Percentiles rank a stretch among this genome's conserved stretches.
phyloP scores from a whole-genome alignment of 2,797 vertebrate genomes.

The Manis crassicaudata region DNA sequence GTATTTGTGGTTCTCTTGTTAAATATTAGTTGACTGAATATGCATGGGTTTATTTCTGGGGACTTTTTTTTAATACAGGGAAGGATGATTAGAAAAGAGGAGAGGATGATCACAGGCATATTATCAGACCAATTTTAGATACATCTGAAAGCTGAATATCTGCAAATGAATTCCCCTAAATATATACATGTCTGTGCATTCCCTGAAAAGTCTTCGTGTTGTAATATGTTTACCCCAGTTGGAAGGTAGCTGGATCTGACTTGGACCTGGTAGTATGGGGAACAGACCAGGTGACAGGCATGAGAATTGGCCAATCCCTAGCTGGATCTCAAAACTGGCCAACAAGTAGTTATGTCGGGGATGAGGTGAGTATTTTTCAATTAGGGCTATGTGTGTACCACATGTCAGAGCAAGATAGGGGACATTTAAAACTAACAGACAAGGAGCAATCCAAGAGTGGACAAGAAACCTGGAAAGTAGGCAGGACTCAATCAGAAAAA shows the following conservation, averaged over 20 bases:
- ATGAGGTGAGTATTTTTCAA: neutral
- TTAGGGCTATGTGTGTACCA: neutral
- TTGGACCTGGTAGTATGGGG: neutral
- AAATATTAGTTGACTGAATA: neutral
- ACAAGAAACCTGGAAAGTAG: neutral
- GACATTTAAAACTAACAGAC: conserved; percentile 12
- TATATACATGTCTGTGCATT: neutral
- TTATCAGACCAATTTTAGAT: neutral
- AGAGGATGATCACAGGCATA: neutral
- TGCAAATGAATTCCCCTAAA: neutral
- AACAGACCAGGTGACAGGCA: neutral
- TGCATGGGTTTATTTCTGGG: neutral
- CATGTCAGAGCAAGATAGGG: neutral
- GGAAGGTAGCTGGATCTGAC: neutral
- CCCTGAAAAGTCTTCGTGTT: neutral
- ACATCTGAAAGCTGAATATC: neutral
- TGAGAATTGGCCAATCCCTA: neutral
- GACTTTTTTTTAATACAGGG: neutral
- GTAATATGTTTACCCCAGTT: neutral
- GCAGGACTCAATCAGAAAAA: neutral
- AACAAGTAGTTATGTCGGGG: neutral
- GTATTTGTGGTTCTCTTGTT: neutral
- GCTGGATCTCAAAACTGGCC: neutral
- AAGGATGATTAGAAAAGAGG: neutral
- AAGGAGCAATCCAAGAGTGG: neutral